These are phyloP conservation scores for Ammodytes dubius DNA, from an alignment of 2,113 vertebrate species.

Conservation along the genomic window DNA sequence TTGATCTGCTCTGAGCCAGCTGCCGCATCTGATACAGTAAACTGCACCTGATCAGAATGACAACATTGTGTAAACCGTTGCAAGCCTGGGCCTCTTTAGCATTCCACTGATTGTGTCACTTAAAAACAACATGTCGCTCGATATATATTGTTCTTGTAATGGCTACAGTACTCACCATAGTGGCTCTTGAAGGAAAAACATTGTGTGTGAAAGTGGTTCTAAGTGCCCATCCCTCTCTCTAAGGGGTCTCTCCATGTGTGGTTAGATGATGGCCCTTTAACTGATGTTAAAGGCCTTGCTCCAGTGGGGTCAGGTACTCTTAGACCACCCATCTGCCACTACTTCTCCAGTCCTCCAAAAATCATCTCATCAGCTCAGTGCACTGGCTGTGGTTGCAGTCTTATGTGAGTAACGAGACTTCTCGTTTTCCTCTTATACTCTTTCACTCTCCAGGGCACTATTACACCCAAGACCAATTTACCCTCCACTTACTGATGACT, in stretches of 20 bases:
- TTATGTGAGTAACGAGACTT: constrained; percentile 51
- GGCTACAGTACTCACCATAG: constrained; percentile 19
- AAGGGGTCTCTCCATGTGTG: constrained; percentile 45
- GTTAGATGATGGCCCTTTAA: constrained; percentile 63
- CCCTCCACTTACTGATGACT: constrained; percentile 35
- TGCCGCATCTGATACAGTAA: constrained; percentile 8
- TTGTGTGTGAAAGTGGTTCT: constrained; percentile 37
- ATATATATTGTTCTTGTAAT: constrained; percentile 11
- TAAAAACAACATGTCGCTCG: not conserved
- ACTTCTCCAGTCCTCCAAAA: constrained; percentile 47
- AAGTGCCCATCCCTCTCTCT: constrained; percentile 25
- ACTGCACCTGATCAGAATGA: constrained; percentile 4
- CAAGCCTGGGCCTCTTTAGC: not conserved
- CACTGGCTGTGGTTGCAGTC: constrained; percentile 27
- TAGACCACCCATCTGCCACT: constrained; percentile 47
- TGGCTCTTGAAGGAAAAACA: constrained; percentile 31
- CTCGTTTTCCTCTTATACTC: constrained; percentile 36
- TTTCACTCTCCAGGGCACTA: constrained; percentile 44
- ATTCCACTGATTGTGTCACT: not conserved
- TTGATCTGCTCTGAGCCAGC: constrained; percentile 36
- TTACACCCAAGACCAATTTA: constrained; percentile 54
- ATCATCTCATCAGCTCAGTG: constrained; percentile 55
- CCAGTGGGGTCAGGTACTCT: constrained; percentile 62
- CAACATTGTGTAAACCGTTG: not conserved
- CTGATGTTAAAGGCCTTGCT: constrained; percentile 61